Evolutionary conservation across 2,888 invertebrate genomes (phyloP).

Genomic region (Schizaphis graminum): DNA sequence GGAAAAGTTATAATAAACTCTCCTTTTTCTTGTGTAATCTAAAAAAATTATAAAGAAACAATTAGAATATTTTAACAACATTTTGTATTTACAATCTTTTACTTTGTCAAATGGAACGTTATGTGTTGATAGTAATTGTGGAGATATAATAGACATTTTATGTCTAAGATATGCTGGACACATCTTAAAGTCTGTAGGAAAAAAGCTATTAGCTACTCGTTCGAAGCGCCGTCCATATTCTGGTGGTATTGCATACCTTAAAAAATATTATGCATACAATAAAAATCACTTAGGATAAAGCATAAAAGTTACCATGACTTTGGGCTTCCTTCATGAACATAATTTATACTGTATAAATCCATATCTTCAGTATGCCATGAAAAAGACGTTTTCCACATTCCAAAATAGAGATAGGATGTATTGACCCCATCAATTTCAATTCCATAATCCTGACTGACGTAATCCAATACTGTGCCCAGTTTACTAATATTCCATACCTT

Average conservation of each 20-base stretch:
- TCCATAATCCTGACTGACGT: conserved; percentile 93
- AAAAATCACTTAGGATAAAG: not conserved
- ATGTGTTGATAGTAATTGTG: conserved; percentile 90
- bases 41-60: conserved; percentile 59
- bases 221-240: conserved; percentile 95
- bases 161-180: conserved; percentile 95
- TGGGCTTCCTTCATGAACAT: conserved; percentile 96
- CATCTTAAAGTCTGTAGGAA: conserved; percentile 84
- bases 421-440: conserved; percentile 97
- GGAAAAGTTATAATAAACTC: conserved; percentile 99
- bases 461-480: conserved; percentile 93
- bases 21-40: conserved; percentile 94
- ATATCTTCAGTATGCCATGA: conserved; percentile 99
- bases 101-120: conserved; percentile 95
- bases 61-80: conserved; percentile 50
- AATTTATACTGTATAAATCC: conserved; percentile 99
- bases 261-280: conserved; percentile 66
- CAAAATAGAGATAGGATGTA: conserved; percentile 98
- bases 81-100: conserved; percentile 66
- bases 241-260: conserved; percentile 92
- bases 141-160: conserved; percentile 98
- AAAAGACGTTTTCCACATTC: conserved; percentile 99
- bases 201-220: conserved; percentile 91
- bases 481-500: conserved; percentile 93
- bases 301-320: conserved; percentile 82